phyloP scores from a whole-genome alignment of 2,113 vertebrate genomes.

The Oncorhynchus nerka region DNA sequence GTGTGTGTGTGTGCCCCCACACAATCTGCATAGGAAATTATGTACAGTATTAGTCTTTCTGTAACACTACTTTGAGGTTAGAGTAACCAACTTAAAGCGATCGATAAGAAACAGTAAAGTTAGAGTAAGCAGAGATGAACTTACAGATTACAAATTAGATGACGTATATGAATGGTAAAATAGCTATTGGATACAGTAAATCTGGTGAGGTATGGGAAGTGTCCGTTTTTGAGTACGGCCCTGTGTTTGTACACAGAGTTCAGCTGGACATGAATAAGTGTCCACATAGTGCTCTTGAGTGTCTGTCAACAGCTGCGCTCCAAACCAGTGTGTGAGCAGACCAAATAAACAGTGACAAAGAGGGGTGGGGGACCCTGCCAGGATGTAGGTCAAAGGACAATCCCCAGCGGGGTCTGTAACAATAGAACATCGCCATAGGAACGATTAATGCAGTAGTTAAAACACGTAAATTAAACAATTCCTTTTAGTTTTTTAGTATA shows the following conservation, averaged over 20 bases:
- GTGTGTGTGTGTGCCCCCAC: too few species aligned
- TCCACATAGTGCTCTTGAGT: slow-evolving; percentile 6
- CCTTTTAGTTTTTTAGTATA: background rate
- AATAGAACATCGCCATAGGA: background rate
- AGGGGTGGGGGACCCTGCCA: slow-evolving; percentile 21
- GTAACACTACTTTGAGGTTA: too few species aligned
- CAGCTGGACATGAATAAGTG: background rate
- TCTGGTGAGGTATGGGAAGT: background rate
- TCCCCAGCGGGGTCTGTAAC: background rate
- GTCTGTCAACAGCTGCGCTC: slow-evolving; percentile 41
- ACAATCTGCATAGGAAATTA: too few species aligned
- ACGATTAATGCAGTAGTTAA: background rate
- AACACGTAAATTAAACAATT: background rate
- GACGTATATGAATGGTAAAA: background rate
- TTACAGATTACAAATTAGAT: too few species aligned
- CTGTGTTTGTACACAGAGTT: background rate
- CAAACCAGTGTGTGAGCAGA: slow-evolving; percentile 29
- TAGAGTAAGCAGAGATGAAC: background rate
- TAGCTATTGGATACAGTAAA: background rate
- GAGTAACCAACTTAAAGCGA: too few species aligned
- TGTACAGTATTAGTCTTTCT: too few species aligned
- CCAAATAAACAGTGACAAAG: slow-evolving; percentile 47
- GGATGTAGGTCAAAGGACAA: background rate
- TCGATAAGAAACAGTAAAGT: background rate
- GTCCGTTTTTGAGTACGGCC: background rate